Conservation (phyloP, 2,888 invertebrate species). For the Caenorhabditis angaria region DNA sequence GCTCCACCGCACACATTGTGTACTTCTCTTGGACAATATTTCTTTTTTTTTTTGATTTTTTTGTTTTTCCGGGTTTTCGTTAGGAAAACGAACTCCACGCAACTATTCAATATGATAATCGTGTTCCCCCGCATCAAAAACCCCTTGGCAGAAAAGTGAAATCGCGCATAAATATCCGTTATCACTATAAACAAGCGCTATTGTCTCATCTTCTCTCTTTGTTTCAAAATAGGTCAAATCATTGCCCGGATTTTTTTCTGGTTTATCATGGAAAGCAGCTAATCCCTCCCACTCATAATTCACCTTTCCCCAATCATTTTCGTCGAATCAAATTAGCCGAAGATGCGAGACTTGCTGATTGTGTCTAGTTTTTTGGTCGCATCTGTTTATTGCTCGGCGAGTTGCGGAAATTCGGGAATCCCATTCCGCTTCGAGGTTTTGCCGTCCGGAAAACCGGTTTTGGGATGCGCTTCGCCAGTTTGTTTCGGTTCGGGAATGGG, state of each 20-base stretch:
- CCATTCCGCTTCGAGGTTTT: slow-evolving; percentile 68
- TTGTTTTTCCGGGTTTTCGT: not conserved
- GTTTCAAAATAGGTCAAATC: not conserved
- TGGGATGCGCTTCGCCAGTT: slow-evolving; percentile 64
- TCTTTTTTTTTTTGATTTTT: not conserved
- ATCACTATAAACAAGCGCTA: not conserved
- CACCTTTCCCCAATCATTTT: not conserved
- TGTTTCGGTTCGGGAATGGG: slow-evolving; percentile 59
- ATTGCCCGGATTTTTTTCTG: not conserved
- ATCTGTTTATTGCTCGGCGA: slow-evolving; percentile 21
- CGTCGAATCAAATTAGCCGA: not conserved
- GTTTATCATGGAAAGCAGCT: too few relatives aligned
- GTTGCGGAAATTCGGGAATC: slow-evolving; percentile 63
- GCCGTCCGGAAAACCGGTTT: slow-evolving; percentile 58
- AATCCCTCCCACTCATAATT: too few relatives aligned
- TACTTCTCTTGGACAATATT: slow-evolving; percentile 7
- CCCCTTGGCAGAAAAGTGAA: not conserved
- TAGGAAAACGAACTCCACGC: too few relatives aligned
- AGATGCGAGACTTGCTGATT: not conserved
- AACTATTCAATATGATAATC: too few relatives aligned
- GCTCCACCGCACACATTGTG: not conserved
- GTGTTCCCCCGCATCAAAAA: too few relatives aligned
- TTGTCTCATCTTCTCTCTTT: not conserved
- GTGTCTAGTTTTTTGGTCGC: not conserved
- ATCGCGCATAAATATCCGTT: slow-evolving; percentile 4